Evolutionary conservation across 2,113 vertebrate species (phyloP).

Genomic region (Muscicapa adusta): DNA sequence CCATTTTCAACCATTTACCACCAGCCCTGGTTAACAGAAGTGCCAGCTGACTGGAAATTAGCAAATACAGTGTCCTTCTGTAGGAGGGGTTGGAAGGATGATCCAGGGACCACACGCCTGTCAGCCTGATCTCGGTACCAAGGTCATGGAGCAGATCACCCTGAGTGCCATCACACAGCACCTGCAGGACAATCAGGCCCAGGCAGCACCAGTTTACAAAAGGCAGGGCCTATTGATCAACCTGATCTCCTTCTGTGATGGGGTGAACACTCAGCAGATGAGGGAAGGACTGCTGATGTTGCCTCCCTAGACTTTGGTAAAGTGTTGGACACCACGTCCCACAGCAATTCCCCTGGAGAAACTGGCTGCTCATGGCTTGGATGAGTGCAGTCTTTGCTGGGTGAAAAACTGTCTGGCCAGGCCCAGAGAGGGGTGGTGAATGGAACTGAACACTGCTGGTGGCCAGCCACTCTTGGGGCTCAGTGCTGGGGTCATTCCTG

Average conservation of each 20-base stretch:
- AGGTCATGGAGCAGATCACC: neutral
- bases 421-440: neutral
- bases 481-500: neutral
- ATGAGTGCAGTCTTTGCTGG: neutral
- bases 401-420: neutral
- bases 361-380: neutral
- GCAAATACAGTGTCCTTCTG: neutral
- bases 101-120: rapidly evolving
- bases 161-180: neutral
- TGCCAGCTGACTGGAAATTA: neutral
- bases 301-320: neutral
- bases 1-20: neutral
- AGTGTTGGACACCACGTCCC: rapidly evolving
- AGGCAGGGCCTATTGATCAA: neutral
- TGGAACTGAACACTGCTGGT: neutral
- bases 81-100: neutral
- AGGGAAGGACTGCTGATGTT: neutral
- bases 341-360: neutral
- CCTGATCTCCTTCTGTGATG: neutral
- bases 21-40: neutral
- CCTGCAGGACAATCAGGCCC: neutral
- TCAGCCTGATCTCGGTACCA: rapidly evolving
- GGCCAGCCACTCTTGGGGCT: rapidly evolving
- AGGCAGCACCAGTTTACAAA: neutral
- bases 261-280: neutral